A percentile compares a stretch with the other conserved stretches of the same genome.
phyloP scores from a whole-genome alignment of 2,888 invertebrate genomes.

The Heliconius erato region DNA sequence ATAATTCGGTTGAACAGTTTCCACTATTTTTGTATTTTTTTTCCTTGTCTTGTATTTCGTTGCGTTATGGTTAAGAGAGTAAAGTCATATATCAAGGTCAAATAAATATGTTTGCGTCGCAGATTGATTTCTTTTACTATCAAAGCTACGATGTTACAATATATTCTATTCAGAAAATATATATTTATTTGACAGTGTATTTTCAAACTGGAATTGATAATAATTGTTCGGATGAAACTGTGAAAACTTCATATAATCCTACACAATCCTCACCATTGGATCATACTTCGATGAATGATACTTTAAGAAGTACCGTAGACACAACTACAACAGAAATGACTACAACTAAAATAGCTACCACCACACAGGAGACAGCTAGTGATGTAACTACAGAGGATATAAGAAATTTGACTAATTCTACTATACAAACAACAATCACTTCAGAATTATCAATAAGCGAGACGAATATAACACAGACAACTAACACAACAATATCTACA shows the following conservation, averaged over 20 bases:
- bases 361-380: background rate
- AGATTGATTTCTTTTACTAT: too few relatives aligned
- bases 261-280: background rate
- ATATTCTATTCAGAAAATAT: background rate
- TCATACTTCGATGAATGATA: background rate
- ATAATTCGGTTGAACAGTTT: background rate
- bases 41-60: background rate
- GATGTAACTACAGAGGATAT: background rate
- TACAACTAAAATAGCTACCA: background rate
- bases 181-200: background rate
- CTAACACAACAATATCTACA: conserved; percentile 9
- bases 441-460: background rate
- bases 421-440: background rate
- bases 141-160: background rate
- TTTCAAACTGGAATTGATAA: background rate
- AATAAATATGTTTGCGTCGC: too few relatives aligned
- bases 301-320: background rate
- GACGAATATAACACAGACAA: background rate
- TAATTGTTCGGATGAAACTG: background rate
- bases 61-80: background rate
- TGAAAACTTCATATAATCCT: background rate
- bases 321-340: conserved; percentile 16
- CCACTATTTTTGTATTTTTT: background rate
- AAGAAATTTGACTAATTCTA: background rate
- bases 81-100: background rate